Evolutionary conservation across 1,140 invertebrate genomes (phyloP).

Genomic region (Papilio polytes): DNA sequence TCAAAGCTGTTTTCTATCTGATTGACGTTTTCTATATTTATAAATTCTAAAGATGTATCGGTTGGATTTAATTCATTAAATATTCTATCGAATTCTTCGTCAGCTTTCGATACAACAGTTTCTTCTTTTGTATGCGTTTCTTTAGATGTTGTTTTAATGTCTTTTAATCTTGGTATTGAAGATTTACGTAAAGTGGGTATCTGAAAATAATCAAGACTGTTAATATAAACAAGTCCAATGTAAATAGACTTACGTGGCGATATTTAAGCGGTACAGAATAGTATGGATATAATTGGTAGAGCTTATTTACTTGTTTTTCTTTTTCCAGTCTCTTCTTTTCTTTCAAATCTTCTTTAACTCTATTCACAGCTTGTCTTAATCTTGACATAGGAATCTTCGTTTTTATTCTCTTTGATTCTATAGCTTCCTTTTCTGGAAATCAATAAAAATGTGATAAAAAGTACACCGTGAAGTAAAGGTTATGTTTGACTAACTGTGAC

Average conservation of each 20-base stretch:
- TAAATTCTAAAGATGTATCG: conserved; percentile 43
- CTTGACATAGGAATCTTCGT: conserved; percentile 60
- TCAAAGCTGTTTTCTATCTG: conserved; percentile 70
- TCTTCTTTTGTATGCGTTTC: conserved; percentile 29
- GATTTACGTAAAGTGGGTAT: conserved; percentile 47
- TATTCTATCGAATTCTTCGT: conserved; percentile 76
- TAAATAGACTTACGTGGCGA: too few species aligned
- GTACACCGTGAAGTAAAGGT: too few species aligned
- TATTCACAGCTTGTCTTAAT: conserved; percentile 55
- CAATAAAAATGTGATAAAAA: not conserved
- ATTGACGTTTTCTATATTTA: conserved; percentile 57
- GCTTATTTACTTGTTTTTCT: conserved; percentile 47
- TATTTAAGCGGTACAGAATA: too few species aligned
- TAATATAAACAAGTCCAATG: too few species aligned
- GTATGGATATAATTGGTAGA: not conserved
- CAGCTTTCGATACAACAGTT: conserved; percentile 44
- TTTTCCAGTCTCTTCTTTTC: conserved; percentile 36
- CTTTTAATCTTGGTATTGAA: conserved; percentile 63
- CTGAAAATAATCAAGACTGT: conserved; percentile 42
- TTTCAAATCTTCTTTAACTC: conserved; percentile 52
- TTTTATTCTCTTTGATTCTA: conserved; percentile 45
- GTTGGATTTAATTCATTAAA: conserved; percentile 61
- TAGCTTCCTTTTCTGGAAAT: conserved; percentile 49
- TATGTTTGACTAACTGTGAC: too few species aligned
- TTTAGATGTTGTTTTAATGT: conserved; percentile 44